Percentiles rank a stretch among this genome's conserved stretches.
These are phyloP conservation scores for Lemur catta DNA, from an alignment of 2,797 vertebrate genomes.

Conservation along the genomic window DNA sequence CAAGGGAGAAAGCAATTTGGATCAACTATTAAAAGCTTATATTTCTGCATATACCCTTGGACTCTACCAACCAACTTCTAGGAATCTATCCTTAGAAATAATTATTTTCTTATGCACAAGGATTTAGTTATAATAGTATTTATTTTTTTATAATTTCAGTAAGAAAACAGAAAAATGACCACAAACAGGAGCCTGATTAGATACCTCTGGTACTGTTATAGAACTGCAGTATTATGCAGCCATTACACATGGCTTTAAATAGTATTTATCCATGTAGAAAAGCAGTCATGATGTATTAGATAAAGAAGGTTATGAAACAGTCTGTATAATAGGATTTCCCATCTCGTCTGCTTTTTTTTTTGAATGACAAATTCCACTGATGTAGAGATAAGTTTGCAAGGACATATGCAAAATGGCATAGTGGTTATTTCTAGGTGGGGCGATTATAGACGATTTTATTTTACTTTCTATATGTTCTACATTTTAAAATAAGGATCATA, in stretches of 20 bases:
- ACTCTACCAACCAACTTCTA: not conserved
- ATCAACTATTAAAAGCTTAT: not conserved
- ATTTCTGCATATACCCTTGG: not conserved
- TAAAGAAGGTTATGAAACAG: not conserved
- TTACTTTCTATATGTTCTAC: not conserved
- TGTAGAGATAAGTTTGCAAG: not conserved
- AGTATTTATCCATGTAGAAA: not conserved
- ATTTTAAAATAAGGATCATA: not conserved
- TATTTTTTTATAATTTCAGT: not conserved
- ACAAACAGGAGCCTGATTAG: not conserved
- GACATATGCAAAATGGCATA: not conserved
- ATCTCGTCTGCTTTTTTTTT: not conserved
- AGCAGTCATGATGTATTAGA: not conserved
- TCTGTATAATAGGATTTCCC: not conserved
- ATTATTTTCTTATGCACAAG: not conserved
- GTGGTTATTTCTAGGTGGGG: not conserved
- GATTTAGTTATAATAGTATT: not conserved
- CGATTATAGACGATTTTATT: not conserved
- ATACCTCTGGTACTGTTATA: not conserved
- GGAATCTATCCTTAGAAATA: not conserved
- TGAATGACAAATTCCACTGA: not conserved
- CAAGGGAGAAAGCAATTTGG: not conserved
- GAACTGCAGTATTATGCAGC: not conserved
- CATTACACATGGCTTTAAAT: not conserved
- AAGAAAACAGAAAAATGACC: not conserved